Percentiles rank a stretch among this genome's conserved stretches.
Evolutionary conservation across 2,113 vertebrate species (phyloP).

Genomic region (Amphiprion percula): DNA sequence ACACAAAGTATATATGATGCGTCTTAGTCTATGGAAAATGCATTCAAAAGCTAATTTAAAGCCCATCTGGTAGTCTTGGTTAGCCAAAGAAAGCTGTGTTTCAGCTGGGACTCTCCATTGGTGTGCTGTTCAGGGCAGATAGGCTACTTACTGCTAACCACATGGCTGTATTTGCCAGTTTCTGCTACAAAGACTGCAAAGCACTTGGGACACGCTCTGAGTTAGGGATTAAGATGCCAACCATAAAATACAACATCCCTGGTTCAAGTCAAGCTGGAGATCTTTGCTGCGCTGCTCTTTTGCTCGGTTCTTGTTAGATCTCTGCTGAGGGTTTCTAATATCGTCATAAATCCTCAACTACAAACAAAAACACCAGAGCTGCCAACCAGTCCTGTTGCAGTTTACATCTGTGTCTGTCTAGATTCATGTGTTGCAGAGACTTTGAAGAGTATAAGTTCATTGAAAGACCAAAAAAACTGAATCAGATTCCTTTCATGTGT

Average conservation of each 20-base stretch:
- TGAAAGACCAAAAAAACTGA: too few relatives aligned
- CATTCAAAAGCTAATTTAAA: not conserved
- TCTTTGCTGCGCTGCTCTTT: not conserved
- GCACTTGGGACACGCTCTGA: not conserved
- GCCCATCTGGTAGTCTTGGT: not conserved
- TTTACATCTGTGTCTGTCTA: too few relatives aligned
- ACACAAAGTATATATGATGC: not conserved
- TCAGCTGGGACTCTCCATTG: not conserved
- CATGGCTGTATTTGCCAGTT: constrained; percentile 8
- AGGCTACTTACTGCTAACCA: constrained; percentile 10
- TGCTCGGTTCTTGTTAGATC: not conserved
- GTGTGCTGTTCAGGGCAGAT: not conserved
- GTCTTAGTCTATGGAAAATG: not conserved
- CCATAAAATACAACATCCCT: not conserved
- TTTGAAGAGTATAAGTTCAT: too few relatives aligned
- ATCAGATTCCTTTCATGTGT: too few relatives aligned
- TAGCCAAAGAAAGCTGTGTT: not conserved
- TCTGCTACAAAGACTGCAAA: constrained; percentile 1
- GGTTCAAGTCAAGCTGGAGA: not conserved
- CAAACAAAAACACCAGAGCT: not conserved
- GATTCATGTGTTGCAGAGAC: too few relatives aligned
- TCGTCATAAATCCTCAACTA: not conserved
- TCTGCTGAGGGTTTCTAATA: constrained; percentile 8
- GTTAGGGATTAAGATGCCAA: constrained; percentile 18
- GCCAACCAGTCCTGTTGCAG: too few relatives aligned